Evolutionary conservation across 2,113 vertebrate species (phyloP).

Genomic region (Danio rerio): GRCz12tu NC_133197.1:15680501-15681000

Average conservation of each 20-base stretch:
- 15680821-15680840: too few relatives aligned
- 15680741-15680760: not conserved
- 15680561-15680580: slow-evolving; percentile 26
- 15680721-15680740: not conserved
- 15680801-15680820: not conserved
- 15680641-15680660: not conserved
- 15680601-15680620: not conserved
- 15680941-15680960: slow-evolving; percentile 60
- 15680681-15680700: not conserved
- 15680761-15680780: not conserved
- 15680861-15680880: slow-evolving; percentile 47
- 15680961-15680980: slow-evolving; percentile 56
- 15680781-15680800: not conserved
- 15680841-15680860: not conserved
- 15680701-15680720: slow-evolving; percentile 5
- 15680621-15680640: too few relatives aligned
- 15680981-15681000: not conserved
- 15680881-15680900: slow-evolving; percentile 66
- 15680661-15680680: not conserved
- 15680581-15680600: not conserved
- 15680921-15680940: slow-evolving; percentile 59
- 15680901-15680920: slow-evolving; percentile 60
- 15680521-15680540: not conserved
- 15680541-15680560: not conserved
- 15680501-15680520: slow-evolving; percentile 13